These are phyloP conservation scores for Brachyhypopomus occidentalis DNA, from an alignment of 2,113 vertebrate species.

Conservation along the genomic window DNA sequence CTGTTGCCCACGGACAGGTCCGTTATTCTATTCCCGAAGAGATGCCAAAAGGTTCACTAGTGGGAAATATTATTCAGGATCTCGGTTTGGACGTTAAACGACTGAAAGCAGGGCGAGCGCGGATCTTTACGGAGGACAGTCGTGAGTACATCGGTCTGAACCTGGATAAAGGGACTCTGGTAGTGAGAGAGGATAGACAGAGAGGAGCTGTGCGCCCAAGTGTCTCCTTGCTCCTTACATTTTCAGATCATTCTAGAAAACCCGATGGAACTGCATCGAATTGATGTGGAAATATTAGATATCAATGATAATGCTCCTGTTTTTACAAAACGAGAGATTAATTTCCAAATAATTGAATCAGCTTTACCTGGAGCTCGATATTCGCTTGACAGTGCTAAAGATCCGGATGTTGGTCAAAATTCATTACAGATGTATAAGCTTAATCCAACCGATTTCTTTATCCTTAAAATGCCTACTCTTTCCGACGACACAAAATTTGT, in stretches of 20 bases:
- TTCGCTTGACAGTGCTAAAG: slow-evolving; percentile 65
- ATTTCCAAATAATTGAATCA: slow-evolving; percentile 70
- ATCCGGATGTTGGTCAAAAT: slow-evolving; percentile 71
- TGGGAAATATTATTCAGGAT: slow-evolving; percentile 76
- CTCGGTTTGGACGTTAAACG: slow-evolving; percentile 71
- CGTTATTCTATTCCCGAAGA: slow-evolving; percentile 57
- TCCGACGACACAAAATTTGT: slow-evolving; percentile 62
- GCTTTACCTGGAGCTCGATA: slow-evolving; percentile 63
- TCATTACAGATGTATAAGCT: slow-evolving; percentile 67
- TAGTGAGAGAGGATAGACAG: slow-evolving; percentile 63
- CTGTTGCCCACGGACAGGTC: slow-evolving; percentile 60
- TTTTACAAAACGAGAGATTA: slow-evolving; percentile 65
- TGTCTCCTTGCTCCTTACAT: slow-evolving; percentile 58
- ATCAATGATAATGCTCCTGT: slow-evolving; percentile 64
- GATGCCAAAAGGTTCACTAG: slow-evolving; percentile 61
- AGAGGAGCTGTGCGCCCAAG: slow-evolving; percentile 58
- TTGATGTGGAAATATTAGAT: slow-evolving; percentile 49
- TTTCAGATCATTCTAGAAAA: slow-evolving; percentile 66
- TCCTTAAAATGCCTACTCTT: slow-evolving; percentile 56
- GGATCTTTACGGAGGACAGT: slow-evolving; percentile 72
- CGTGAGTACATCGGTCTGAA: slow-evolving; percentile 75
- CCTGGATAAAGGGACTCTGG: slow-evolving; percentile 61
- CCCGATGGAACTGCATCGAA: slow-evolving; percentile 60
- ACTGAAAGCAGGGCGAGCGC: slow-evolving; percentile 71
- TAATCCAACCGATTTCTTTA: slow-evolving; percentile 66